phyloP scores from a whole-genome alignment of 2,797 vertebrate genomes.

The Bovichtus variegatus region DNA sequence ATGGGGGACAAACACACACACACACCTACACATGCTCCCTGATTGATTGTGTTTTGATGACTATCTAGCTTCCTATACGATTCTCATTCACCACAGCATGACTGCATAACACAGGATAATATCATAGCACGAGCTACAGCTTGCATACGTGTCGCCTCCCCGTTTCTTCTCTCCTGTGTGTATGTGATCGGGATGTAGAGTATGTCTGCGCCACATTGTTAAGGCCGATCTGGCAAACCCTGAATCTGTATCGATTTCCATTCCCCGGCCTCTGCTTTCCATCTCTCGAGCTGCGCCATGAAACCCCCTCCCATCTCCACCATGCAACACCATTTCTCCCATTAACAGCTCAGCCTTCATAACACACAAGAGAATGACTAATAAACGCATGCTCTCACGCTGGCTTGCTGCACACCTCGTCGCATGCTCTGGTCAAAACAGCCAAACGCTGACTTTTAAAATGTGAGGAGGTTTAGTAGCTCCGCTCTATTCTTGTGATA shows the following conservation, averaged over 20 bases:
- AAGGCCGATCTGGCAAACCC: conserved; percentile 85
- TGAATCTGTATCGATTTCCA: conserved; percentile 88
- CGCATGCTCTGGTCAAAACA: conserved; percentile 17
- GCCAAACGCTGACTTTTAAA: conserved; percentile 28
- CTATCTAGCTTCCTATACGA: background rate
- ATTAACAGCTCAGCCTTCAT: conserved; percentile 78
- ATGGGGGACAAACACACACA: too few relatives aligned
- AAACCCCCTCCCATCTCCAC: conserved; percentile 56
- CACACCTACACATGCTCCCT: background rate
- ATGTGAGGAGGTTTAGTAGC: conserved; percentile 19
- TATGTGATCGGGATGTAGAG: conserved; percentile 81
- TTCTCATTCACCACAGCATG: background rate
- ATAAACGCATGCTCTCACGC: conserved; percentile 46
- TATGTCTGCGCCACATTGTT: conserved; percentile 81
- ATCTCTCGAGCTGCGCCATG: conserved; percentile 82
- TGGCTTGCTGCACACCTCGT: conserved; percentile 27
- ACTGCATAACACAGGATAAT: conserved; percentile 3
- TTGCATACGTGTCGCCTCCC: conserved; percentile 57
- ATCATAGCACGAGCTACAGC: conserved; percentile 30
- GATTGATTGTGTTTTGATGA: background rate
- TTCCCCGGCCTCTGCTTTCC: conserved; percentile 82
- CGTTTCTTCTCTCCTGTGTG: conserved; percentile 48
- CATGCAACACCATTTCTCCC: conserved; percentile 77
- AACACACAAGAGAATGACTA: conserved; percentile 62
- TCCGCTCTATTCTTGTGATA: conserved; percentile 17